Conservation (phyloP, 2,797 vertebrate genomes). For the Siniperca obscura region DNA sequence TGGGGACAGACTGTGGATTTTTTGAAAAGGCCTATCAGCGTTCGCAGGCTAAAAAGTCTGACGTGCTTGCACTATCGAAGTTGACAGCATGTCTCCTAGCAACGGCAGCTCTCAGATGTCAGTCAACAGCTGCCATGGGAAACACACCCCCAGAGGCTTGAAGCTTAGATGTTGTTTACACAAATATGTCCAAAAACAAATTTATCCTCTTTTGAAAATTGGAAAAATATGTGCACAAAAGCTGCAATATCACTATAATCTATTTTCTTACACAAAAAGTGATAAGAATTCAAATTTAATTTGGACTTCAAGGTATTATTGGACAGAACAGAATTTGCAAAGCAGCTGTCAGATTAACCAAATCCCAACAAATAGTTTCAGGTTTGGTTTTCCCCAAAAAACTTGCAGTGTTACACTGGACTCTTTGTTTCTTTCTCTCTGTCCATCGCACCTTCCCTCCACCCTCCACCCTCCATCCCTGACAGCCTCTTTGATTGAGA, state of each 20-base stretch:
- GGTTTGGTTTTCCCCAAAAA: slow-evolving; percentile 12
- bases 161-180: background rate
- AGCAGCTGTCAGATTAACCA: slow-evolving; percentile 12
- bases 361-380: slow-evolving; percentile 5
- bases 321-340: slow-evolving; percentile 1
- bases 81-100: background rate
- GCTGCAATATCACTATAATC: background rate
- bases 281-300: background rate
- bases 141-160: background rate
- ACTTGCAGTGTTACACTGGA: slow-evolving; percentile 6
- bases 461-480: slow-evolving; percentile 12
- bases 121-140: slow-evolving; percentile 20
- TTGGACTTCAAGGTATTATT: background rate
- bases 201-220: background rate
- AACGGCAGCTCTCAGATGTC: slow-evolving; percentile 14
- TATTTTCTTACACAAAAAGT: background rate
- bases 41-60: background rate
- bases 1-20: background rate
- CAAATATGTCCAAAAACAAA: background rate
- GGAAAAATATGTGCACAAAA: background rate
- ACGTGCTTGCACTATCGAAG: background rate
- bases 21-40: background rate
- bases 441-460: slow-evolving; percentile 31
- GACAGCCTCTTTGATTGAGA: slow-evolving; percentile 67
- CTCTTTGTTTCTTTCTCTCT: slow-evolving; percentile 18